Evolutionary conservation across 2,113 vertebrate genomes (phyloP).

Genomic region (Istiophorus platypterus): DNA sequence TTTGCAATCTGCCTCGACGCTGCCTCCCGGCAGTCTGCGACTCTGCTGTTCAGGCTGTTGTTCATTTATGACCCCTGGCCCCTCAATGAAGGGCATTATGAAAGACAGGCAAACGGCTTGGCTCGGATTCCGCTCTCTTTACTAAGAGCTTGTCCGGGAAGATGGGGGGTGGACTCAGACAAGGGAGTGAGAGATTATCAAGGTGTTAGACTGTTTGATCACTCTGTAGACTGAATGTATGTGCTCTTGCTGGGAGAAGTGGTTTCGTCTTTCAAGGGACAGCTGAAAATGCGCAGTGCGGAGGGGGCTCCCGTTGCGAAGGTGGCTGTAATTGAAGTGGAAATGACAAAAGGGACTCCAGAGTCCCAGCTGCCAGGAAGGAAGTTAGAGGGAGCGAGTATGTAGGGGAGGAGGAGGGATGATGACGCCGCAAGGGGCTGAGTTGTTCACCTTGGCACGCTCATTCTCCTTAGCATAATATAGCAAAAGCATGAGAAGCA

Average conservation of each 20-base stretch:
- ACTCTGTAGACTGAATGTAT: not conserved
- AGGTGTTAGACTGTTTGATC: constrained; percentile 30
- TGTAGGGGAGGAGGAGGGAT: constrained; percentile 15
- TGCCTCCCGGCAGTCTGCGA: constrained; percentile 27
- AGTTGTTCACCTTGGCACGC: constrained; percentile 25
- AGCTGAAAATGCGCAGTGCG: constrained; percentile 56
- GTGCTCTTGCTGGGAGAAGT: not conserved
- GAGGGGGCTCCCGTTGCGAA: constrained; percentile 20
- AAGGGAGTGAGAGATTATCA: constrained; percentile 25
- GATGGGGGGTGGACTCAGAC: constrained; percentile 25
- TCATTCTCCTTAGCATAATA: constrained; percentile 7
- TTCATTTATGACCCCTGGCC: constrained; percentile 70
- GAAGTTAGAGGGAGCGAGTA: constrained; percentile 8
- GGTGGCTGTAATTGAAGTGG: constrained; percentile 67
- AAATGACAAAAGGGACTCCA: constrained; percentile 69
- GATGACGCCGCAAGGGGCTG: not conserved
- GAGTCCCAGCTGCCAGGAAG: constrained; percentile 47
- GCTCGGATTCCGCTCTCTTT: constrained; percentile 52
- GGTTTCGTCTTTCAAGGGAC: constrained; percentile 60
- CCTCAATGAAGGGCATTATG: constrained; percentile 67
- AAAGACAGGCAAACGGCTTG: constrained; percentile 49
- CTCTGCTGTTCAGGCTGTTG: constrained; percentile 19
- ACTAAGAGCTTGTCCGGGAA: constrained; percentile 53
- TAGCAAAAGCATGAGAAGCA: not conserved
- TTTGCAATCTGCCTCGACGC: constrained; percentile 52